These are phyloP conservation scores for Bellardia pandia DNA, from an alignment of 2,888 invertebrate genomes.

Conservation along the genomic window DNA sequence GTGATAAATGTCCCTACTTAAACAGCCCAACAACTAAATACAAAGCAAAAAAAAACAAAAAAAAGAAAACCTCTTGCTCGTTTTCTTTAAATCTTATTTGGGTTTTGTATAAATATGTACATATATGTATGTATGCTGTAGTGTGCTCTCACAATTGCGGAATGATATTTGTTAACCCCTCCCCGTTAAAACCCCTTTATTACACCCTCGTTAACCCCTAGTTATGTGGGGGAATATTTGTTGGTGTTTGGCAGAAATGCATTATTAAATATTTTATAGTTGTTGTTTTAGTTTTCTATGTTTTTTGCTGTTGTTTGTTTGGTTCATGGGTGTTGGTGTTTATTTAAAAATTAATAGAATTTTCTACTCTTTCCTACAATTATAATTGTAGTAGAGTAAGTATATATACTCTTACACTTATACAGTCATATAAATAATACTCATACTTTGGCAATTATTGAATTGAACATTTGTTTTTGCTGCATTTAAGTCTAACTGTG, in stretches of 20 bases:
- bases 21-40: constrained; percentile 33
- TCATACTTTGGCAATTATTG: constrained; percentile 34
- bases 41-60: too few species aligned
- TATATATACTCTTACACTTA: background rate
- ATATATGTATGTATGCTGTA: too few species aligned
- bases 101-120: constrained; percentile 36
- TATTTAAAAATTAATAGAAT: constrained; percentile 83
- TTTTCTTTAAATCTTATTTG: constrained; percentile 51
- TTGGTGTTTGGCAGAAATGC: constrained; percentile 72
- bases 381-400: too few species aligned
- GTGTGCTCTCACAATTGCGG: constrained; percentile 23
- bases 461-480: constrained; percentile 52
- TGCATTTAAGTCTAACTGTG: background rate
- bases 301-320: constrained; percentile 29
- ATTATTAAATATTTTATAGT: constrained; percentile 71
- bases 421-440: background rate
- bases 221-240: constrained; percentile 44
- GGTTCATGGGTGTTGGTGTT: constrained; percentile 71
- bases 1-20: constrained; percentile 62
- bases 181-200: background rate
- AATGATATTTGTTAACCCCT: constrained; percentile 7
- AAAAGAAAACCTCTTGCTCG: constrained; percentile 34
- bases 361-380: constrained; percentile 75
- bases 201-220: constrained; percentile 22
- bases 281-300: constrained; percentile 14